phyloP scores from a whole-genome alignment of 35 echinoderm and acorn worm genomes.

The Holothuria glaberrima region DNA sequence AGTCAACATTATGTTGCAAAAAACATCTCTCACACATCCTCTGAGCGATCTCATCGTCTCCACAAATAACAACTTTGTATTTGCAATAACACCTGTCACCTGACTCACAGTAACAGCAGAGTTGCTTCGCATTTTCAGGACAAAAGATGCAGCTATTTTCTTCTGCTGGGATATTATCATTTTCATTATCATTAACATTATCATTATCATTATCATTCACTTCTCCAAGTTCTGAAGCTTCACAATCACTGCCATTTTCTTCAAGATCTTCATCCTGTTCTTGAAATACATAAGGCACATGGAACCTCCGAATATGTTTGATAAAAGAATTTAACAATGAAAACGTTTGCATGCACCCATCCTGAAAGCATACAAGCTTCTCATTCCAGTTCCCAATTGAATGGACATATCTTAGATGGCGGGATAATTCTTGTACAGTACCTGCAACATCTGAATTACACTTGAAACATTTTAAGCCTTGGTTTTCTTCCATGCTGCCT shows the following conservation, averaged over 20 bases:
- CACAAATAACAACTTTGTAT: constrained; percentile 5
- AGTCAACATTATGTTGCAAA: constrained; percentile 3
- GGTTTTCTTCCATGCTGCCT: too few species aligned
- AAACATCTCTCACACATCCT: neutral
- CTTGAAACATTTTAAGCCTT: too few species aligned
- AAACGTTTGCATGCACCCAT: constrained; percentile 17
- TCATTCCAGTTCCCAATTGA: too few species aligned
- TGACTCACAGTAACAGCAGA: neutral
- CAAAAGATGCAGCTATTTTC: neutral
- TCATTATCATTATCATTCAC: too few species aligned
- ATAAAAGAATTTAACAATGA: neutral
- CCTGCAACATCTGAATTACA: too few species aligned
- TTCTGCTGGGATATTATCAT: neutral
- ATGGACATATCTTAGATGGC: too few species aligned
- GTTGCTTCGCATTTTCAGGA: neutral
- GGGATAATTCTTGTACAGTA: too few species aligned
- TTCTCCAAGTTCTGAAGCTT: too few species aligned
- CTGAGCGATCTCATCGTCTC: neutral
- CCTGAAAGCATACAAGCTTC: neutral
- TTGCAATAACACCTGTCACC: too few species aligned
- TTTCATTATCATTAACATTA: neutral
- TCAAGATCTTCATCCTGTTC: neutral
- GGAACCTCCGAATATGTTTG: neutral
- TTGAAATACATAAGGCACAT: neutral
- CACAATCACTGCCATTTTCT: too few species aligned